A percentile compares a stretch with the other conserved stretches of the same genome.
These are phyloP conservation scores for Formica aserva DNA, from an alignment of 2,888 invertebrate genomes.

Conservation along the genomic window DNA sequence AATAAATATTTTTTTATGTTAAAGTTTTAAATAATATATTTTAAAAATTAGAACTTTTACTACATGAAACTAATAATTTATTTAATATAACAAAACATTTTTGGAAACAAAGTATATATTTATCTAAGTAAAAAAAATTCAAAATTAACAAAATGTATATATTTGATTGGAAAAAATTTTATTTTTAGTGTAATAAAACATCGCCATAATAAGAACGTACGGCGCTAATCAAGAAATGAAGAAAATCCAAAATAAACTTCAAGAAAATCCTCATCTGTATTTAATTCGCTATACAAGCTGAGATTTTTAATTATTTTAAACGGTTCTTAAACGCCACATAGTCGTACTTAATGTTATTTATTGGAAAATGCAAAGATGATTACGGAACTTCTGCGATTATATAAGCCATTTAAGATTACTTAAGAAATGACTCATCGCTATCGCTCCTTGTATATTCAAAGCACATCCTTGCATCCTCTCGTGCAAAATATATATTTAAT, in stretches of 20 bases:
- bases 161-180: too few relatives aligned
- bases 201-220: constrained; percentile 57
- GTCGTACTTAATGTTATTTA: not conserved
- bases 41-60: too few relatives aligned
- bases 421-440: not conserved
- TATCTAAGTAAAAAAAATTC: too few relatives aligned
- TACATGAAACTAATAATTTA: too few relatives aligned
- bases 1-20: too few relatives aligned
- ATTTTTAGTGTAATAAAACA: not conserved
- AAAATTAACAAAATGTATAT: too few relatives aligned
- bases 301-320: constrained; percentile 42
- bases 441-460: not conserved
- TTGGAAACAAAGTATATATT: too few relatives aligned
- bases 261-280: not conserved
- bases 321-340: not conserved
- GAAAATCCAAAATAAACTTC: not conserved
- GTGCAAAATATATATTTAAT: not conserved
- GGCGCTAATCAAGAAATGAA: not conserved
- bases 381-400: not conserved
- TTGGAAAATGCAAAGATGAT: not conserved
- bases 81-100: too few relatives aligned
- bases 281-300: constrained; percentile 28
- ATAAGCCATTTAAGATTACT: not conserved
- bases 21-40: too few relatives aligned
- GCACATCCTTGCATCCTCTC: not conserved